Base-by-base conservation (phyloP, 1,140 invertebrate genomes). In the Capitella teleta region DNA sequence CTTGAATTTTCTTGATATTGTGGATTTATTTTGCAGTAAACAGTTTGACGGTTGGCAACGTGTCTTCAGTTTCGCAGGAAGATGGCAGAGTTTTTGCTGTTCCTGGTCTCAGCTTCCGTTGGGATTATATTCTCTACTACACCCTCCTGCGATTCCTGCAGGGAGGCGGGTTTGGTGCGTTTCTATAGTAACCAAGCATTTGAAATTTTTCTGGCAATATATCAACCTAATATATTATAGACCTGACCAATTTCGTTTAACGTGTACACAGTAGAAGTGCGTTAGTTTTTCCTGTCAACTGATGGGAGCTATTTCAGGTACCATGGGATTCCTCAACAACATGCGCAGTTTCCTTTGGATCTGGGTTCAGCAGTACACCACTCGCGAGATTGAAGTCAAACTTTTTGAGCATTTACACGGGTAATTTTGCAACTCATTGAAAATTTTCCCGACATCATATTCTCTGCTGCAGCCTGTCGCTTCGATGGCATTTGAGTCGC, bases 271-370 rank as follows among this genome's bases (percentile, higher is more conserved):
- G 2, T 6, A 18, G 36, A 6, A 6, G 36, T 37, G 2, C 21
- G 36, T 37, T 19, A 37, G 16, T n/a, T 37, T 2, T 37, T 2
- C 8, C 2, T 19, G 5, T 19, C 21, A 37, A n/a, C 36, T 19
- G 16, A 37, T 6, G 23, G 6, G 6, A 14, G 24, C 18, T 47
- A 23, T 51, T n/a, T 28, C 49, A 74, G 73, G 70, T 28, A 59
- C 60, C 0, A 67, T 68, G 24, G 92, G 93, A 18, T 74, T 95
- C 37, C 74, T 98, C 8, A 95, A 92, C 67, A 95, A 93, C 71
- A 58, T 94, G 1, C 77, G 92, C 36, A 83, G 84, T 2, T 90
- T 91, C 64, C 70, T 97, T 4, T 98, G 93, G 93, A 94, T 96
- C 61, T 78, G 80, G 55, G 85, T 98, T 41, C 87, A 94, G 59